Base-by-base conservation (phyloP, 2,113 vertebrate genomes). In the Lepus americanus region DNA sequence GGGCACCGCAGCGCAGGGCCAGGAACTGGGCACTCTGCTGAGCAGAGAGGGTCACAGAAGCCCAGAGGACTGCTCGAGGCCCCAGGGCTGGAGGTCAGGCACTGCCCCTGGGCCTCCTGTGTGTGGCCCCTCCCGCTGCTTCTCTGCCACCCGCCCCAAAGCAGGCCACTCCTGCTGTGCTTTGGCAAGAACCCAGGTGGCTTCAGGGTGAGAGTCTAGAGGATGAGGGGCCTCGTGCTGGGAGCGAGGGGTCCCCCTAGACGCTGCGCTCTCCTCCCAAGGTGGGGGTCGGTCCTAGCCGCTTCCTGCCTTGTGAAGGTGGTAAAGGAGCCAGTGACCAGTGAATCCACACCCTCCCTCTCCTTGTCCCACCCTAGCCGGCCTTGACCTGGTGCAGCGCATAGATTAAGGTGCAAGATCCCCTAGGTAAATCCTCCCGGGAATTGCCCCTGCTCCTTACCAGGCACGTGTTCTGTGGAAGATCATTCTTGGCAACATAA, bases 1-100 rank as follows among this genome's bases (percentile, higher is more conserved):
- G 5, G 63, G 11, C 67, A 25, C 8, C 12, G 2, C 11, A 0
- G 22, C 51, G 17, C 11, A 4, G 13, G 9, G 14, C 49, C 3
- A 2, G 31, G 6, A 31, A 7, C 20, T 33, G 66, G 3, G 53
- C 33, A 23, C 55, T 49, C 92, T 9, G 25, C 14, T 14, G 33
- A 33, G 55, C 73, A 70, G 17, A 51, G 22, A 55, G 14, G 76
- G 27, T 16, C 78, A 31, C 73, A 39, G 44, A 17, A 25, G 33
- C n/a, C 69, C 53, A 16, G 0, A 8, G 11, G 36, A 23, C 6
- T 0, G 7, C 44, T 63, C 79, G 10, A 9, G 86, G 70, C 20
- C 13, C 63, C 72, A 27, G 90, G n/a, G 27, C 49, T 53, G 81
- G 44, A 20, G 20, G 76, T 49, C 9, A 0, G 33, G 31, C 12